Conservation (phyloP, 2,797 vertebrate species). For the Epinephelus awoara region DNA sequence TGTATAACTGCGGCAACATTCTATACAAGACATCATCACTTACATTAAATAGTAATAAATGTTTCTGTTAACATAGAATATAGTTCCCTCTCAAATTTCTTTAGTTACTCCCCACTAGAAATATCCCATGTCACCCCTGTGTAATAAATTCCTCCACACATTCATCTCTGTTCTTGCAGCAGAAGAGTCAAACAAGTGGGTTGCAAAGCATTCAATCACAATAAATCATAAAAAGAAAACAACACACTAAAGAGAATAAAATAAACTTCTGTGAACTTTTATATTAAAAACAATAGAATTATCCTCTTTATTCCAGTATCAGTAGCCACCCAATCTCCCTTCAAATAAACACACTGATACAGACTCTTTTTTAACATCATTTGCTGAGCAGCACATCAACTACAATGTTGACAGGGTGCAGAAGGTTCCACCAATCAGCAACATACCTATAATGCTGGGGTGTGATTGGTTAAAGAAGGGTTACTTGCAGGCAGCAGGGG, state of each 20-base stretch:
- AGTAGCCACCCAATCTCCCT: not conserved
- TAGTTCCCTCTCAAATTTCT: not conserved
- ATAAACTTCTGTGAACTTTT: not conserved
- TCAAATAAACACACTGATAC: not conserved
- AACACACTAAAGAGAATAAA: not conserved
- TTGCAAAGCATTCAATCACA: not conserved
- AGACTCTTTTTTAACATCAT: conserved; percentile 24
- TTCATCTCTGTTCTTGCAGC: not conserved
- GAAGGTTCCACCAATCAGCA: conserved; percentile 86
- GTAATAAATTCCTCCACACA: not conserved
- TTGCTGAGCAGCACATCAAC: conserved; percentile 87
- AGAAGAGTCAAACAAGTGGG: not conserved
- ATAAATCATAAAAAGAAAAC: not conserved
- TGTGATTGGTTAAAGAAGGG: conserved; percentile 84
- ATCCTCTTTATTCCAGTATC: not conserved
- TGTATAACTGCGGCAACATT: not conserved
- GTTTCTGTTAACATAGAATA: not conserved
- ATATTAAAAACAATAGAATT: not conserved
- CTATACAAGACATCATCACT: not conserved
- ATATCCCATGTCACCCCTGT: not conserved
- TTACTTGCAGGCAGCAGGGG: conserved; percentile 79
- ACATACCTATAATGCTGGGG: conserved; percentile 65
- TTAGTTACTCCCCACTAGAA: not conserved
- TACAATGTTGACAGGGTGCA: conserved; percentile 73
- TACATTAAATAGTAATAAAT: not conserved